Evolutionary conservation across 2,113 vertebrate species (phyloP).

Genomic region (Nannobrachium achirus): DNA sequence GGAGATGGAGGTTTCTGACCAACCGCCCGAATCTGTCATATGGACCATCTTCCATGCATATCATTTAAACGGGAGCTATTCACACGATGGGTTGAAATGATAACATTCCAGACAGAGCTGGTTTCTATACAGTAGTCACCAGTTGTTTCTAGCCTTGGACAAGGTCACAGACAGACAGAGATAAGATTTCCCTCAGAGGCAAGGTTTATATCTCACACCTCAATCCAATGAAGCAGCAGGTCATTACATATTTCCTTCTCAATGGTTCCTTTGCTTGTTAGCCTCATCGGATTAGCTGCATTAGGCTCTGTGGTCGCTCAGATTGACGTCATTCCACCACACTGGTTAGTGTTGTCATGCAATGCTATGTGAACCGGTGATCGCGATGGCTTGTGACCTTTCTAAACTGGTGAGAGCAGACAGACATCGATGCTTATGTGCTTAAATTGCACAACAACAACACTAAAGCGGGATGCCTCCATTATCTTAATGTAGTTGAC

Average conservation of each 20-base stretch:
- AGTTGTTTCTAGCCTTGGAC: not conserved
- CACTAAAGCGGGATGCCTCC: too few relatives aligned
- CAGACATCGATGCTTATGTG: too few relatives aligned
- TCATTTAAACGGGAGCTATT: not conserved
- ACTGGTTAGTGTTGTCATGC: too few relatives aligned
- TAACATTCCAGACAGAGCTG: slow-evolving; percentile 20
- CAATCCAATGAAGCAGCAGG: slow-evolving; percentile 13
- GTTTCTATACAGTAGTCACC: not conserved
- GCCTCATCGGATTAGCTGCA: not conserved
- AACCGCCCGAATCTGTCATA: too few relatives aligned
- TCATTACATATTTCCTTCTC: not conserved
- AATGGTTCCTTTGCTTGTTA: slow-evolving; percentile 13
- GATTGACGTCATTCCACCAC: too few relatives aligned
- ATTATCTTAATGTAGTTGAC: too few relatives aligned
- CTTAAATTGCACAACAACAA: too few relatives aligned
- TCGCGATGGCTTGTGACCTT: too few relatives aligned
- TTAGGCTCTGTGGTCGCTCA: not conserved
- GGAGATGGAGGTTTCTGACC: too few relatives aligned
- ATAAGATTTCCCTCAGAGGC: slow-evolving; percentile 17
- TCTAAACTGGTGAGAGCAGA: too few relatives aligned
- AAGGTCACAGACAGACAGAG: slow-evolving; percentile 10
- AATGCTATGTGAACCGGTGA: too few relatives aligned
- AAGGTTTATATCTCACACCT: slow-evolving; percentile 27
- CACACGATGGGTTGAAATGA: slow-evolving; percentile 4
- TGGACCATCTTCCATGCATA: too few relatives aligned